A percentile compares a stretch with the other conserved stretches of the same genome.
These are phyloP conservation scores for Nebria brevicollis DNA, from an alignment of 2,888 invertebrate genomes.

Conservation along the genomic window DNA sequence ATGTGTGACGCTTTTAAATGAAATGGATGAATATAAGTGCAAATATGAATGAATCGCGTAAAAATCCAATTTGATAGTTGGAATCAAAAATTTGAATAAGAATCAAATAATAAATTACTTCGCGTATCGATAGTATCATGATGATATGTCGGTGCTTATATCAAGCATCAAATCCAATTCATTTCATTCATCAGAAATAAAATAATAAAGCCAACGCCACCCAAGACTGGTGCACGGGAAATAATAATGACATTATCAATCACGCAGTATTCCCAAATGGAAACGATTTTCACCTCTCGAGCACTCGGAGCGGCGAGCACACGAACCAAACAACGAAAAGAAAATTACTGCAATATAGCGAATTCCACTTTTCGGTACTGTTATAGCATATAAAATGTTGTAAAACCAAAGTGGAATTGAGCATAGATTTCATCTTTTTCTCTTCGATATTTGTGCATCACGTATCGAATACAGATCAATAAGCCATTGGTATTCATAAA, in stretches of 20 bases:
- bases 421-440: background rate
- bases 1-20: too few species aligned
- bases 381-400: background rate
- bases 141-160: background rate
- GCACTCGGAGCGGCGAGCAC: background rate
- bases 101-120: background rate
- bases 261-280: constrained; percentile 34
- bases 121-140: background rate
- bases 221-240: constrained; percentile 14
- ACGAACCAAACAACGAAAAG: constrained; percentile 8
- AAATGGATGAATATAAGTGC: too few species aligned
- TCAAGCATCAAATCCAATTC: constrained; percentile 16
- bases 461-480: constrained; percentile 46
- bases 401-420: background rate
- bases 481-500: constrained; percentile 49
- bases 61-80: too few species aligned
- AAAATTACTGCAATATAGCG: background rate
- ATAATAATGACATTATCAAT: constrained; percentile 43
- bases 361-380: background rate
- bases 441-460: constrained; percentile 32
- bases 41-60: too few species aligned
- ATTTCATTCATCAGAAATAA: constrained; percentile 34
- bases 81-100: too few species aligned
- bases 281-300: constrained; percentile 34
- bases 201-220: constrained; percentile 32